Percentiles rank a stretch among this genome's conserved stretches.
These are phyloP conservation scores for Paratilapia polleni DNA, from an alignment of 2,113 vertebrate species.

Conservation along the genomic window DNA sequence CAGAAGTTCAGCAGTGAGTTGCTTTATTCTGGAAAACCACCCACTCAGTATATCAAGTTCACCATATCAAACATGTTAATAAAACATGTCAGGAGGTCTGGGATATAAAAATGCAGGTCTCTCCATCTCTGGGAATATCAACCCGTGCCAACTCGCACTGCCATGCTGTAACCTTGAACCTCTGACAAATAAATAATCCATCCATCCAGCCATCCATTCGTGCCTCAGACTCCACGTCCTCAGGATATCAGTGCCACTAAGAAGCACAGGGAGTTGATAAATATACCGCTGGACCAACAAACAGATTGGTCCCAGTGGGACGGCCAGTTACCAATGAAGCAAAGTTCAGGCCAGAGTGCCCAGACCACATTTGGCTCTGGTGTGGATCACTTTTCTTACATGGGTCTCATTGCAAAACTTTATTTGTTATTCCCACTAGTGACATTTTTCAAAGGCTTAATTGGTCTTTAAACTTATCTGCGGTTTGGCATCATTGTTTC, in stretches of 20 bases:
- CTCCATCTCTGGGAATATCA: constrained; percentile 64
- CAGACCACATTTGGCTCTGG: neutral
- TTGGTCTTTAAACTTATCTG: neutral
- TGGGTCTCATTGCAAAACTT: neutral
- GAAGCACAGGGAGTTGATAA: constrained; percentile 61
- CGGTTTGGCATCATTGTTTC: neutral
- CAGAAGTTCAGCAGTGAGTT: neutral
- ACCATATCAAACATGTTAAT: constrained; percentile 35
- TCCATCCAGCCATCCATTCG: constrained; percentile 19
- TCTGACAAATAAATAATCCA: constrained; percentile 69
- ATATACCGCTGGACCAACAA: constrained; percentile 73
- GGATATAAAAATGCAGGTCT: constrained; percentile 44
- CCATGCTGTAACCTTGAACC: constrained; percentile 50
- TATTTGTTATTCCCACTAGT: neutral
- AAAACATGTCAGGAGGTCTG: constrained; percentile 43
- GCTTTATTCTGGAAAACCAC: neutral
- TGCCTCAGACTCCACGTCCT: constrained; percentile 45
- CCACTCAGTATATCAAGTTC: constrained; percentile 16
- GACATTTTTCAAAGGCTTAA: neutral
- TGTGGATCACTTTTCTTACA: neutral
- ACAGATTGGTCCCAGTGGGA: constrained; percentile 62
- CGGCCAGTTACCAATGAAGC: constrained; percentile 13
- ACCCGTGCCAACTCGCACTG: constrained; percentile 58
- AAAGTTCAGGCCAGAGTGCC: constrained; percentile 5
- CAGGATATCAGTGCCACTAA: constrained; percentile 61